A percentile compares a stretch with the other conserved stretches of the same genome.
Conservation (phyloP, 2,797 vertebrate species). For the Vultur gryphus region DNA sequence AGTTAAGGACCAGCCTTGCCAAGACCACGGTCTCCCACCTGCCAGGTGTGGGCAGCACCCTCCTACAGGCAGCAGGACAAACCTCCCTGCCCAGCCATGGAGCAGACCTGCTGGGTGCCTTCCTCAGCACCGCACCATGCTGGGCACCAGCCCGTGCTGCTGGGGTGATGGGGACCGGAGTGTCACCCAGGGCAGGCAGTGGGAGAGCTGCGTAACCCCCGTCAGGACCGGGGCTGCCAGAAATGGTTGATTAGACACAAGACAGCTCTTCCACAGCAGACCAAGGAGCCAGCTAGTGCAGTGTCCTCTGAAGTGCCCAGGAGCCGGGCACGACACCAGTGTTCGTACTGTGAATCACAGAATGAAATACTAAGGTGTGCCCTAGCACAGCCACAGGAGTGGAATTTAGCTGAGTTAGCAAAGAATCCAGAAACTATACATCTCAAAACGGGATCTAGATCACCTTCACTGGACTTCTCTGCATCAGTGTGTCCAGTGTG, state of each 20-base stretch:
- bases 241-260: background rate
- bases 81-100: background rate
- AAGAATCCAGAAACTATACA: too few relatives aligned
- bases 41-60: background rate
- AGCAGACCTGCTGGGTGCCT: background rate
- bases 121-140: background rate
- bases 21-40: background rate
- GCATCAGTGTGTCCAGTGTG: background rate
- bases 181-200: background rate
- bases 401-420: too few relatives aligned
- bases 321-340: background rate
- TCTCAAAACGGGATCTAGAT: too few relatives aligned
- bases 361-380: too few relatives aligned
- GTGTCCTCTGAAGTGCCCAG: background rate
- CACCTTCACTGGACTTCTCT: too few relatives aligned
- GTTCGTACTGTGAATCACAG: too few relatives aligned
- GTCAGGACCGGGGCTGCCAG: background rate
- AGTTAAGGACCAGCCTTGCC: conserved; percentile 75
- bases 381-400: too few relatives aligned
- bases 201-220: background rate
- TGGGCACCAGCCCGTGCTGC: background rate
- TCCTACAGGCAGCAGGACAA: background rate
- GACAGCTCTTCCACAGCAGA: background rate
- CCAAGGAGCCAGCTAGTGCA: background rate
- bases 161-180: background rate